Conservation (phyloP, 1,140 invertebrate species). For the Thaumatotibia leucotreta region DNA sequence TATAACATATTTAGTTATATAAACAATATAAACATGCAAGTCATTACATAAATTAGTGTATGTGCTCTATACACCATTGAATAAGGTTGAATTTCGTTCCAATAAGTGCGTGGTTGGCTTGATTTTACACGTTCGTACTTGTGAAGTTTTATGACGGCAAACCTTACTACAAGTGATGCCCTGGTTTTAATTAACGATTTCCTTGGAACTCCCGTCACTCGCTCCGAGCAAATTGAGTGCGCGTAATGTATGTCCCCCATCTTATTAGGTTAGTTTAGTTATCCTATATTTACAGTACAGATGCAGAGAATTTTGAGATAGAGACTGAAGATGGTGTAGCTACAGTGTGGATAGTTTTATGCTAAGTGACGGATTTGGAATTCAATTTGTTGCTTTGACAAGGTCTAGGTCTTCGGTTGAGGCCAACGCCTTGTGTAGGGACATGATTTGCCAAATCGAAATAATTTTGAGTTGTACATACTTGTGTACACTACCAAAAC, state of each 20-base stretch:
- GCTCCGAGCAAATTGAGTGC: slow-evolving; percentile 18
- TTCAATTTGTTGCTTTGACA: too few relatives aligned
- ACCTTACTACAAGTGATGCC: slow-evolving; percentile 30
- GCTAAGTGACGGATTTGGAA: too few relatives aligned
- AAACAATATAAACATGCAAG: slow-evolving; percentile 2
- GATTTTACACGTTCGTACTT: slow-evolving; percentile 22
- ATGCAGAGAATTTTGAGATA: neutral
- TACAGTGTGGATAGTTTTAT: too few relatives aligned
- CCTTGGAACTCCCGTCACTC: slow-evolving; percentile 27
- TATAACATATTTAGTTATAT: slow-evolving; percentile 15
- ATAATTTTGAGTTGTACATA: too few relatives aligned
- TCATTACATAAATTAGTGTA: neutral
- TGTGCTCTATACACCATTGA: neutral
- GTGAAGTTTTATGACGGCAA: slow-evolving; percentile 36
- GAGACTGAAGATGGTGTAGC: too few relatives aligned
- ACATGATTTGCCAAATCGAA: too few relatives aligned
- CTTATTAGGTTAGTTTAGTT: slow-evolving; percentile 5
- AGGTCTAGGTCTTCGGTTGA: too few relatives aligned
- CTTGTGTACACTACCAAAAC: too few relatives aligned
- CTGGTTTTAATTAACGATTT: slow-evolving; percentile 42
- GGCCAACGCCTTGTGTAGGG: too few relatives aligned
- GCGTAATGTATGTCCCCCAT: neutral
- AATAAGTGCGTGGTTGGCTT: neutral
- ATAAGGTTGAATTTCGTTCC: neutral
- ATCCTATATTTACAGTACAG: neutral